phyloP scores from a whole-genome alignment of 2,888 invertebrate species.

The Kuschelorhynchus macadamiae region DNA sequence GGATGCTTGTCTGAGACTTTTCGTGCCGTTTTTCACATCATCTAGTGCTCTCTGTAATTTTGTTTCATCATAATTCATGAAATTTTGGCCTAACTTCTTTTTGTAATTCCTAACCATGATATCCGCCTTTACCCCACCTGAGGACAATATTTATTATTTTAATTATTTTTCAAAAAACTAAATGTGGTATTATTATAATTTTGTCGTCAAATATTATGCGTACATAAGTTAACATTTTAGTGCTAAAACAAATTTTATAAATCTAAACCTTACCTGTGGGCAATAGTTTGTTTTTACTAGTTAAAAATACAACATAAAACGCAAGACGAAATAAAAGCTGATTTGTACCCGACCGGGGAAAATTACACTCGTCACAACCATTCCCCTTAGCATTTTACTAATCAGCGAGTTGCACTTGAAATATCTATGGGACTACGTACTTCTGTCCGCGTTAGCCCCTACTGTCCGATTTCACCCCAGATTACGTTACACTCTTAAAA shows the following conservation, averaged over 20 bases:
- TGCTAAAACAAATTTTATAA: constrained; percentile 8
- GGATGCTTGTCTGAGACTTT: constrained; percentile 32
- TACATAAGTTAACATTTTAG: not conserved
- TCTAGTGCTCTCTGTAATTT: constrained; percentile 4
- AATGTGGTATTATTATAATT: not conserved
- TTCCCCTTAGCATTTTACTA: not conserved
- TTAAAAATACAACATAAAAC: not conserved
- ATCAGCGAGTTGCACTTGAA: not conserved
- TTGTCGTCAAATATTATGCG: not conserved
- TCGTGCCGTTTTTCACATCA: constrained; percentile 8
- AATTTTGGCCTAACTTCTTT: constrained; percentile 18
- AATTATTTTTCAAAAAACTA: too few relatives aligned
- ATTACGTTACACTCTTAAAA: constrained; percentile 10
- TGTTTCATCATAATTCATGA: constrained; percentile 17
- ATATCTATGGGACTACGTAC: not conserved
- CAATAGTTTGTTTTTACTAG: constrained; percentile 3
- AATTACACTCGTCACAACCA: not conserved
- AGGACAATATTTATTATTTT: not conserved
- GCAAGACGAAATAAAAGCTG: not conserved
- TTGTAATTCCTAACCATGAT: constrained; percentile 19
- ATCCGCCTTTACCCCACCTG: constrained; percentile 19
- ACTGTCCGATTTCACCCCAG: constrained; percentile 9
- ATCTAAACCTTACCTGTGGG: not conserved
- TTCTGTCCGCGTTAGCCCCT: constrained; percentile 2
- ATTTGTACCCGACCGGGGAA: not conserved